phyloP scores from a whole-genome alignment of 2,113 vertebrate species.

The Mirza zaza region DNA sequence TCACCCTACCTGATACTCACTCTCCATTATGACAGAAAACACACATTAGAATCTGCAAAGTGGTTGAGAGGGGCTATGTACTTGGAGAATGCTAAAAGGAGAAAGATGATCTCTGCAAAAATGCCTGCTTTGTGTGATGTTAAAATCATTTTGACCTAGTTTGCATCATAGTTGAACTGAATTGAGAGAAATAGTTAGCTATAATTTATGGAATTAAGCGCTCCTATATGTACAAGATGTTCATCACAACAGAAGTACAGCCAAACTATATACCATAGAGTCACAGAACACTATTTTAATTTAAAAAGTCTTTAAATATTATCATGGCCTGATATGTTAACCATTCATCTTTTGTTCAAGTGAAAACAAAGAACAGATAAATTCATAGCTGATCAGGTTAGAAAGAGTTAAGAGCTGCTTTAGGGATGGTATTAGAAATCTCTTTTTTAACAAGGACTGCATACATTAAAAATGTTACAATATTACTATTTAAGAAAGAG shows the following conservation, averaged over 20 bases:
- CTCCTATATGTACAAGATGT: neutral
- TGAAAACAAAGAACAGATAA: neutral
- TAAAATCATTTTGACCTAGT: conserved; percentile 29
- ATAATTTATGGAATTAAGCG: neutral
- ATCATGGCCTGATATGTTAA: neutral
- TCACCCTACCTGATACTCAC: neutral
- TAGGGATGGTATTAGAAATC: neutral
- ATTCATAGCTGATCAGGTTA: neutral
- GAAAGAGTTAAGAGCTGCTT: neutral
- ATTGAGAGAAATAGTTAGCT: neutral
- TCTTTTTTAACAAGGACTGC: neutral
- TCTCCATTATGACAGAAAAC: neutral
- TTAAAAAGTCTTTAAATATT: neutral
- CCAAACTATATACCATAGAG: neutral
- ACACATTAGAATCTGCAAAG: neutral
- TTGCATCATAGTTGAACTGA: neutral
- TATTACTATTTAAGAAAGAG: neutral
- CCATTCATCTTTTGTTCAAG: neutral
- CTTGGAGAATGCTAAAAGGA: neutral
- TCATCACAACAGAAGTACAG: neutral
- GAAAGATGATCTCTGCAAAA: neutral
- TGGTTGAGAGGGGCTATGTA: neutral
- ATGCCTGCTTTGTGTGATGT: neutral
- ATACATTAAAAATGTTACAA: neutral
- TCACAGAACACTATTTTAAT: neutral